Evolutionary conservation across 2,113 vertebrate species (phyloP).

Genomic region (Anarrhichthys ocellatus): DNA sequence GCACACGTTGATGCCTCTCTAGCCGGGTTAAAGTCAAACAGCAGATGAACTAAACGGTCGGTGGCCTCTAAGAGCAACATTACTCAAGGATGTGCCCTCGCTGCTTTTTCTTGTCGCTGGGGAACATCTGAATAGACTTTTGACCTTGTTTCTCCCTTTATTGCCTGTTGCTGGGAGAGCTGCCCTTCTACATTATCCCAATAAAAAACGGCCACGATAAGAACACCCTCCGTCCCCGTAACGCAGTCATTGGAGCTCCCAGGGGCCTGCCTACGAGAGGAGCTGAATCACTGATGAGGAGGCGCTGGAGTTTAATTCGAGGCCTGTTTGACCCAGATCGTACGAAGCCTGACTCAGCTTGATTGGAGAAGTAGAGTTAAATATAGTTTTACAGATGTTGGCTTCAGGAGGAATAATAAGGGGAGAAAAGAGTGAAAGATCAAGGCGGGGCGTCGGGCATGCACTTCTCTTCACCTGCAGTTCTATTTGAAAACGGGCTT

Average conservation of each 20-base stretch:
- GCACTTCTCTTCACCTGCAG: background rate
- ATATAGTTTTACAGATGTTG: constrained; percentile 9
- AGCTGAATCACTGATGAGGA: constrained; percentile 53
- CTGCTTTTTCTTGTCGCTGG: constrained; percentile 5
- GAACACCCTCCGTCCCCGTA: constrained; percentile 15
- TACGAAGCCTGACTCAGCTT: constrained; percentile 31
- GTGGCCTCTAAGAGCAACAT: constrained; percentile 25
- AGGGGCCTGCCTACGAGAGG: constrained; percentile 1
- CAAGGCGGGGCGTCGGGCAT: too few relatives aligned
- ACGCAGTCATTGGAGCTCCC: constrained; percentile 36
- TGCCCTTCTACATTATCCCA: constrained; percentile 9
- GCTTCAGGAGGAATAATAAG: background rate
- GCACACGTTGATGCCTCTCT: background rate
- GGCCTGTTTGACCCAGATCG: constrained; percentile 39
- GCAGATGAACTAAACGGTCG: background rate
- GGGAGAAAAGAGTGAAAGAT: rapidly evolving
- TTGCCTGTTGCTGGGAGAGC: constrained; percentile 44
- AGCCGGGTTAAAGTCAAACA: background rate
- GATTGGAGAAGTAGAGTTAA: constrained; percentile 9
- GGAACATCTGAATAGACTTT: constrained; percentile 38
- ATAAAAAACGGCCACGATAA: background rate
- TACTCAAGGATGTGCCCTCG: constrained; percentile 27
- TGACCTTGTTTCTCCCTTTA: constrained; percentile 36
- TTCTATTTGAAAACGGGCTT: constrained; percentile 37
- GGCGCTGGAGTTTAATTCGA: constrained; percentile 25